Evolutionary conservation across 2,113 vertebrate species (phyloP).

Genomic region (Bothrops jararaca): DNA sequence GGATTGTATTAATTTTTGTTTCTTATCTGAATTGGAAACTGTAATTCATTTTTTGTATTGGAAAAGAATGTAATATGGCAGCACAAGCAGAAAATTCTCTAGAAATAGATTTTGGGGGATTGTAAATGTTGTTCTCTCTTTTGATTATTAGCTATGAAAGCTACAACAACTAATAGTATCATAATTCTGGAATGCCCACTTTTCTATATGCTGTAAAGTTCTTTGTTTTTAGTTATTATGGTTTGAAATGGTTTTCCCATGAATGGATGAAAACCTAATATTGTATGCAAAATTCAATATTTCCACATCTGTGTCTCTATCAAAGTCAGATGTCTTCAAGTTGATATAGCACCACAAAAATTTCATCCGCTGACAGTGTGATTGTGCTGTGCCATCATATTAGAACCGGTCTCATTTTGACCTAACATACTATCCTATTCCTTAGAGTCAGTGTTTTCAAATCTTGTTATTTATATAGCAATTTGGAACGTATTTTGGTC

Average conservation of each 20-base stretch:
- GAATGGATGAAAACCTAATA: slow-evolving; percentile 18
- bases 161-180: neutral
- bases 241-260: slow-evolving; percentile 6
- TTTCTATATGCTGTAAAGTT: slow-evolving; percentile 27
- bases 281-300: slow-evolving; percentile 8
- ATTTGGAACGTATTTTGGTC: slow-evolving; percentile 70
- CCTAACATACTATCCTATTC: slow-evolving; percentile 60
- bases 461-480: slow-evolving; percentile 60
- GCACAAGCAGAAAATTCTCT: neutral
- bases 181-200: slow-evolving; percentile 7
- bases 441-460: slow-evolving; percentile 50
- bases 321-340: slow-evolving; percentile 39
- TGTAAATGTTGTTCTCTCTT: neutral
- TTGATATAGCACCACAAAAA: slow-evolving; percentile 42
- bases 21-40: neutral
- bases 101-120: neutral
- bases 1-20: neutral
- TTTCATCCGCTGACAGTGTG: slow-evolving; percentile 26
- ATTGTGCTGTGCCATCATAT: slow-evolving; percentile 49
- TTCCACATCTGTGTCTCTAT: slow-evolving; percentile 40
- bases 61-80: neutral
- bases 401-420: slow-evolving; percentile 59
- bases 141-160: neutral
- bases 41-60: neutral
- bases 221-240: slow-evolving; percentile 37